These are phyloP conservation scores for Balaenoptera acutorostrata DNA, from an alignment of 2,113 vertebrate species.

Conservation along the genomic window DNA sequence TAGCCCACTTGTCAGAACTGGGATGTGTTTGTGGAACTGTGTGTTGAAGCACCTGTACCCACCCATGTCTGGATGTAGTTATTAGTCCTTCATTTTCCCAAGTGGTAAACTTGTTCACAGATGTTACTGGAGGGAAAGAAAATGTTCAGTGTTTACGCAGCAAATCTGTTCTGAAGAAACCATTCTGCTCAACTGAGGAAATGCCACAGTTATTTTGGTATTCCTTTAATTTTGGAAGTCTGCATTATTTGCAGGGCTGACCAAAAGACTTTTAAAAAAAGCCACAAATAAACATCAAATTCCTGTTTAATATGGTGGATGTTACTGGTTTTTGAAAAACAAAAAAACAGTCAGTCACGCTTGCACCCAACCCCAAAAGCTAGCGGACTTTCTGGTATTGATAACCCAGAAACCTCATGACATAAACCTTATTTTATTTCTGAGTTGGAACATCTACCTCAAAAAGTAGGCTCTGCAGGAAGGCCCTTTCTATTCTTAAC, in stretches of 20 bases:
- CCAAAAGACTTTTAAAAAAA: constrained; percentile 35
- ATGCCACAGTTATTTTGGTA: constrained; percentile 71
- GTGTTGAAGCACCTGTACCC: constrained; percentile 54
- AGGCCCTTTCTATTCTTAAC: background rate
- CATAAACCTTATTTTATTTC: background rate
- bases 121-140: constrained; percentile 58
- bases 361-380: background rate
- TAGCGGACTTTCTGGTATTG: background rate
- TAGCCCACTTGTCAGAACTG: background rate
- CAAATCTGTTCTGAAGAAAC: constrained; percentile 64
- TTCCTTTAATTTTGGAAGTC: constrained; percentile 67
- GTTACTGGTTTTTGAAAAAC: constrained; percentile 50
- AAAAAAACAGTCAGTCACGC: constrained; percentile 45
- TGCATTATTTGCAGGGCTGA: constrained; percentile 68
- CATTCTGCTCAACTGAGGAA: constrained; percentile 64
- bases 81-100: constrained; percentile 24
- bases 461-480: background rate
- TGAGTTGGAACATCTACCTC: background rate
- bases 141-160: constrained; percentile 44
- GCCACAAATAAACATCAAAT: constrained; percentile 68
- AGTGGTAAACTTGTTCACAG: constrained; percentile 56
- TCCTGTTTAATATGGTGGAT: constrained; percentile 56
- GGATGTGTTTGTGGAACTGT: constrained; percentile 36
- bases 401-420: background rate
- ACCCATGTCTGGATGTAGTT: constrained; percentile 40